A percentile compares a stretch with the other conserved stretches of the same genome.
These are phyloP conservation scores for Bubalus kerabau DNA, from an alignment of 2,113 vertebrate species.

Conservation along the genomic window DNA sequence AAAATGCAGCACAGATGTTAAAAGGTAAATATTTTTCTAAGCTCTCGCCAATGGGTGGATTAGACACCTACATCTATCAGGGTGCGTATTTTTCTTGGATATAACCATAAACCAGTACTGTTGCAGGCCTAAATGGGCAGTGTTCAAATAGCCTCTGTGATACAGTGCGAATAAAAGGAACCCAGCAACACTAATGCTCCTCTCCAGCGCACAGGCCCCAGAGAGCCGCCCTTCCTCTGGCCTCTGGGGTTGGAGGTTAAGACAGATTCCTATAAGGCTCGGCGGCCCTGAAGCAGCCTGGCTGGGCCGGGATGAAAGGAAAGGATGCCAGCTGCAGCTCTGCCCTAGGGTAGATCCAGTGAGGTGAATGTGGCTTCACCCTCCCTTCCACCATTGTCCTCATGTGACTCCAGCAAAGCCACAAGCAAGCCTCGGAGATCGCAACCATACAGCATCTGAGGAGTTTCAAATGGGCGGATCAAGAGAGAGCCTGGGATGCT, in stretches of 20 bases:
- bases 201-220: rapidly evolving
- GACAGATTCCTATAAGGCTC: background rate
- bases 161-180: background rate
- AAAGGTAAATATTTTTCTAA: conserved; percentile 83
- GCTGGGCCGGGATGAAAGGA: background rate
- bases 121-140: conserved; percentile 58
- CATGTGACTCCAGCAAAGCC: background rate
- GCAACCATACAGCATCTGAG: rapidly evolving
- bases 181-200: background rate
- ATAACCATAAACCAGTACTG: conserved; percentile 56
- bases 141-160: background rate
- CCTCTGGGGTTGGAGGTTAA: background rate
- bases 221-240: background rate
- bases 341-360: background rate
- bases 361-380: no score
- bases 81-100: conserved; percentile 65
- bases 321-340: background rate
- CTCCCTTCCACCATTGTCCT: rapidly evolving
- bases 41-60: conserved; percentile 74
- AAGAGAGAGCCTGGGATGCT: background rate
- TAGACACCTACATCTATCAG: conserved; percentile 74
- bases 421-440: background rate
- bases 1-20: conserved; percentile 81
- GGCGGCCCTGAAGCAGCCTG: background rate
- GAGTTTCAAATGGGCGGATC: background rate